Conservation (phyloP, 2,113 vertebrate genomes). For the Chunga burmeisteri region DNA sequence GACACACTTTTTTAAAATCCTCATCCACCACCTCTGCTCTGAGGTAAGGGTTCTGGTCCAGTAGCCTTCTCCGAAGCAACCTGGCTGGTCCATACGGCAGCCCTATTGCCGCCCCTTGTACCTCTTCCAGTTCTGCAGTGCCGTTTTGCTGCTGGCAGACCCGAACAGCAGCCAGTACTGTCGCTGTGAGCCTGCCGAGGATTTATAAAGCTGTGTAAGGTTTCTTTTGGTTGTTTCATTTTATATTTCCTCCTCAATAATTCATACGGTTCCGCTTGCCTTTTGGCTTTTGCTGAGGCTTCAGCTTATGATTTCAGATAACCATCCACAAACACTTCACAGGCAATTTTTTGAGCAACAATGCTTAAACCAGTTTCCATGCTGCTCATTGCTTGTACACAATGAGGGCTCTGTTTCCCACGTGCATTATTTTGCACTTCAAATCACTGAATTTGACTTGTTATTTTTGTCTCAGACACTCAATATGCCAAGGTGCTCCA, state of each 20-base stretch:
- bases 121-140: not conserved
- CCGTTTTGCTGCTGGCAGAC: not conserved
- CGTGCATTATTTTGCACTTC: not conserved
- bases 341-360: not conserved
- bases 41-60: not conserved
- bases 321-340: not conserved
- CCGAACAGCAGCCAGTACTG: fast-evolving
- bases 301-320: not conserved
- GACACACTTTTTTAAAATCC: not conserved
- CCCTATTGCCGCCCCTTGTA: fast-evolving
- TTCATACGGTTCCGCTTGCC: not conserved
- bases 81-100: fast-evolving
- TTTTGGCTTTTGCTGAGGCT: not conserved
- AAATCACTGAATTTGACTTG: not conserved
- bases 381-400: not conserved
- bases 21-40: not conserved
- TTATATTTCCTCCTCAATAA: not conserved
- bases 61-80: not conserved
- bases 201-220: not conserved
- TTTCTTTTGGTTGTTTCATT: not conserved
- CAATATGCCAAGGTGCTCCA: not conserved
- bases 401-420: not conserved
- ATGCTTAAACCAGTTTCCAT: not conserved
- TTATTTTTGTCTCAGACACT: not conserved
- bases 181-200: not conserved